Evolutionary conservation across 2,113 vertebrate species (phyloP).

Genomic region (crab-eating macaque (Macaca fascicularis)): T2T-MFA8v1.1 NC_088381.1:99922501-99923000

Average conservation of each 20-base stretch:
- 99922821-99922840: not conserved
- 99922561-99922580: not conserved
- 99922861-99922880: not conserved
- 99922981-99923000: not conserved
- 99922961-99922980: slow-evolving; percentile 13
- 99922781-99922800: not conserved
- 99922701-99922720: slow-evolving; percentile 9
- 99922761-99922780: not conserved
- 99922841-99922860: not conserved
- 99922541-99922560: not conserved
- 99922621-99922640: not conserved
- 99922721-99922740: not conserved
- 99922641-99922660: slow-evolving; percentile 24
- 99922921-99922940: not conserved
- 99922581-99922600: not conserved
- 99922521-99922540: not conserved
- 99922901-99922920: slow-evolving; percentile 30
- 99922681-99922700: not conserved
- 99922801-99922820: not conserved
- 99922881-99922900: not conserved
- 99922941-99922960: not conserved
- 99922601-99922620: not conserved
- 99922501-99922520: not conserved
- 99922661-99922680: not conserved
- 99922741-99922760: not conserved